These are phyloP conservation scores for Mus spicilegus DNA, from an alignment of 2,113 vertebrate genomes.

Conservation along the genomic window DNA sequence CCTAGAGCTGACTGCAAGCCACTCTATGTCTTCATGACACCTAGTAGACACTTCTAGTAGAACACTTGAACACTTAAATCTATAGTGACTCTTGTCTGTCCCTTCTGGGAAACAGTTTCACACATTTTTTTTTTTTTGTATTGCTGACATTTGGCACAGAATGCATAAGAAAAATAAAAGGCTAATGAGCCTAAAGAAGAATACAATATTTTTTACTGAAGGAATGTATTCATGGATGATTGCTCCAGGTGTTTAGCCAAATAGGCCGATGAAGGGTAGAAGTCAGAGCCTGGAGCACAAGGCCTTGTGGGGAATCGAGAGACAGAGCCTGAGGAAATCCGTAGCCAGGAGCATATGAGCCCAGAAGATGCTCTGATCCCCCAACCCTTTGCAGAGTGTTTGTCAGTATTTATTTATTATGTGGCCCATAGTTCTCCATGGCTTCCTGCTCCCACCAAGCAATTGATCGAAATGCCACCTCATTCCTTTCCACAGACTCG, in stretches of 20 bases:
- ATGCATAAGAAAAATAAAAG: neutral
- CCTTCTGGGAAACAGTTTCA: neutral
- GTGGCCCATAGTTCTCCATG: slow-evolving; percentile 9
- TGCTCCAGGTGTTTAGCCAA: neutral
- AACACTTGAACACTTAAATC: neutral
- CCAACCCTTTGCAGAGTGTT: neutral
- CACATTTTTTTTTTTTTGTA: neutral
- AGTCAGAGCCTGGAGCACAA: neutral
- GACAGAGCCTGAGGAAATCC: neutral
- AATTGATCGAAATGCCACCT: slow-evolving; percentile 1
- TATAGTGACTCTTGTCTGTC: neutral
- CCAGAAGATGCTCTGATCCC: neutral
- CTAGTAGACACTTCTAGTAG: neutral
- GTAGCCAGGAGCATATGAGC: neutral
- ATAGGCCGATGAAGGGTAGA: neutral
- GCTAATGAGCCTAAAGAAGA: neutral
- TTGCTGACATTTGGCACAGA: neutral
- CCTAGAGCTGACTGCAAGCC: neutral
- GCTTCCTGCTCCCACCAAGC: neutral
- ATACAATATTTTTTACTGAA: neutral
- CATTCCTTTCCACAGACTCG: slow-evolving; percentile 8
- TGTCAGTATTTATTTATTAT: slow-evolving; percentile 30
- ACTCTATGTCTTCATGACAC: neutral
- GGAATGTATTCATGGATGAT: neutral
- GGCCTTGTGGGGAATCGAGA: neutral